These are phyloP conservation scores for Leucopternis melanops DNA, from an alignment of 2,113 vertebrate genomes.

Conservation along the genomic window DNA sequence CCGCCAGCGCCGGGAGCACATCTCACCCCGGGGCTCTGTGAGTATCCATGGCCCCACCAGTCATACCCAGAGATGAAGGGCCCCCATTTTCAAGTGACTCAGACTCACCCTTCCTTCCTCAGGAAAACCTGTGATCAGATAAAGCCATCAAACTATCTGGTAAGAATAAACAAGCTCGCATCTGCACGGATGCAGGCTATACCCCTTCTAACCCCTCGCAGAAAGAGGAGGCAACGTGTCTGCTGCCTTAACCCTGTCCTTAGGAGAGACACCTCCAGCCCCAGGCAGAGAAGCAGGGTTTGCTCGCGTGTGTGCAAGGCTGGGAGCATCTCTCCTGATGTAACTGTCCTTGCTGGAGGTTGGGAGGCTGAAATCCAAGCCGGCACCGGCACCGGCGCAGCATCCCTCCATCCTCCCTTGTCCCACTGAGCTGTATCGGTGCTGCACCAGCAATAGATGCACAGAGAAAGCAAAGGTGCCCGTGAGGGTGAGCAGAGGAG, in stretches of 20 bases:
- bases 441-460: background rate
- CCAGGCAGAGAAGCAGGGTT: background rate
- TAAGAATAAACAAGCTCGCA: constrained; percentile 56
- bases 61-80: constrained; percentile 59
- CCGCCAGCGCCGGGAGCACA: accelerated
- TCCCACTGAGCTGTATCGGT: background rate
- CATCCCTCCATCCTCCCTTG: background rate
- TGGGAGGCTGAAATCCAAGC: background rate
- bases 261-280: background rate
- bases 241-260: background rate
- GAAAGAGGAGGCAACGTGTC: background rate
- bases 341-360: background rate
- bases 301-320: accelerated
- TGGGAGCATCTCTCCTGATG: background rate
- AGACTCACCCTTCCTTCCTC: constrained; percentile 79
- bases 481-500: background rate
- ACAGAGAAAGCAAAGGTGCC: background rate
- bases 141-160: constrained; percentile 67
- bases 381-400: background rate
- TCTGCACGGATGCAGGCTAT: constrained; percentile 55
- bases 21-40: background rate
- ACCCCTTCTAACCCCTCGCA: constrained; percentile 27
- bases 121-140: constrained; percentile 77
- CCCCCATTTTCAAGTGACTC: constrained; percentile 56
- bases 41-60: background rate